Conservation (phyloP, 2,797 vertebrate species). For the Myripristis murdjan region DNA sequence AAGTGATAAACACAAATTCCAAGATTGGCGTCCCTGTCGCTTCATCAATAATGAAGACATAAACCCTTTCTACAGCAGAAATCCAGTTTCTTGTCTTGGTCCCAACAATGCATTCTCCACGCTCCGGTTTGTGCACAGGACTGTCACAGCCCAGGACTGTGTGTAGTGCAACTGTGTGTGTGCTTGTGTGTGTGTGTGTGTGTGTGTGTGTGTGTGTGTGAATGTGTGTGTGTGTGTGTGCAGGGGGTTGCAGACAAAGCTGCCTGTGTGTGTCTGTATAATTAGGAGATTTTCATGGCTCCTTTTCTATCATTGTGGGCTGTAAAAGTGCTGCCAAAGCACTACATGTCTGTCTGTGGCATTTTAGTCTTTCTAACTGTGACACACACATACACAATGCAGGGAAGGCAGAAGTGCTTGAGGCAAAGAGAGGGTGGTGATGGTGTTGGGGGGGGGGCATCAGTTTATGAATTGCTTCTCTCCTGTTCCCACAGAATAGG, state of each 20-base stretch:
- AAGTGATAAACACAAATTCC: background rate
- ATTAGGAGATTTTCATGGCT: constrained; percentile 71
- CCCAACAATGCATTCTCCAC: constrained; percentile 5
- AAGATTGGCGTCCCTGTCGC: constrained; percentile 16
- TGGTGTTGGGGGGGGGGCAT: background rate
- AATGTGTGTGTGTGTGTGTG: constrained; percentile 18
- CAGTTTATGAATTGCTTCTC: constrained; percentile 15
- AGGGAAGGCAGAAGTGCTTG: constrained; percentile 11
- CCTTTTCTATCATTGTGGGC: constrained; percentile 62
- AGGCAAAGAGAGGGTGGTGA: constrained; percentile 6
- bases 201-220: constrained; percentile 16
- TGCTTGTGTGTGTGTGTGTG: background rate
- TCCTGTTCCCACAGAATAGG: constrained; percentile 32
- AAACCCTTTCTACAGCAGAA: constrained; percentile 42
- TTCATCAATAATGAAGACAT: constrained; percentile 33
- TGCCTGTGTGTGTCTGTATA: constrained; percentile 54
- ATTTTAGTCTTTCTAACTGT: constrained; percentile 44
- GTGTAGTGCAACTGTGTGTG: too few species aligned
- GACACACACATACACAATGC: constrained; percentile 18
- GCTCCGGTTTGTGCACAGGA: constrained; percentile 26
- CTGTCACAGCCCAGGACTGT: constrained; percentile 13
- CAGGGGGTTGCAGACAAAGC: constrained; percentile 46
- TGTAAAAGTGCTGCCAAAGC: constrained; percentile 65
- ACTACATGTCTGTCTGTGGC: constrained; percentile 48
- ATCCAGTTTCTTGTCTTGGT: constrained; percentile 39